phyloP scores from a whole-genome alignment of 2,113 vertebrate genomes.

The Larimichthys crocea region DNA sequence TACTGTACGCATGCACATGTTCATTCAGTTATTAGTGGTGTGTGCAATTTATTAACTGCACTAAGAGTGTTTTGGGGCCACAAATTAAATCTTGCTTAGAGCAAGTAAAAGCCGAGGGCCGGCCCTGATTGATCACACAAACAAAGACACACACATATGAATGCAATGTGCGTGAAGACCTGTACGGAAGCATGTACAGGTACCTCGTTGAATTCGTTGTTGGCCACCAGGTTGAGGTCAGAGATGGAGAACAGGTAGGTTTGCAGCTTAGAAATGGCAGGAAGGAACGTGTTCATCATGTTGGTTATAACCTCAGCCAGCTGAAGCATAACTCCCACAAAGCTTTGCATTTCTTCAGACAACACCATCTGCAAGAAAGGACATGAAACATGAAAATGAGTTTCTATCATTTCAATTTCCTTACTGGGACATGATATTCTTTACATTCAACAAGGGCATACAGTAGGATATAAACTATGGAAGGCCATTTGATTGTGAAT shows the following conservation, averaged over 20 bases:
- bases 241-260: slow-evolving; percentile 61
- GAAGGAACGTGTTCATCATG: slow-evolving; percentile 72
- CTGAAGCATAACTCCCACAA: slow-evolving; percentile 67
- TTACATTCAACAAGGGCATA: neutral
- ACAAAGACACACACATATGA: neutral
- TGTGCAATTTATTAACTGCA: too few relatives aligned
- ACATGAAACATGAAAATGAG: neutral
- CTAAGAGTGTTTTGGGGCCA: too few relatives aligned
- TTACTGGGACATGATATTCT: neutral
- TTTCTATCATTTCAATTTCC: neutral
- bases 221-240: slow-evolving; percentile 67
- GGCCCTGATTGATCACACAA: neutral
- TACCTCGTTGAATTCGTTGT: slow-evolving; percentile 58
- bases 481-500: too few relatives aligned
- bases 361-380: slow-evolving; percentile 75
- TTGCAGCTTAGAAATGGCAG: slow-evolving; percentile 71
- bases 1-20: too few relatives aligned
- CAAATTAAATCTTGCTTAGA: too few relatives aligned
- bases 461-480: too few relatives aligned
- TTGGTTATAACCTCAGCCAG: slow-evolving; percentile 58
- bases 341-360: slow-evolving; percentile 76
- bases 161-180: neutral
- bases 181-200: too few relatives aligned
- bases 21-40: too few relatives aligned
- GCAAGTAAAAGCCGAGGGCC: too few relatives aligned